phyloP scores from a whole-genome alignment of 2,888 invertebrate species.

The Melinaea marsaeus region DNA sequence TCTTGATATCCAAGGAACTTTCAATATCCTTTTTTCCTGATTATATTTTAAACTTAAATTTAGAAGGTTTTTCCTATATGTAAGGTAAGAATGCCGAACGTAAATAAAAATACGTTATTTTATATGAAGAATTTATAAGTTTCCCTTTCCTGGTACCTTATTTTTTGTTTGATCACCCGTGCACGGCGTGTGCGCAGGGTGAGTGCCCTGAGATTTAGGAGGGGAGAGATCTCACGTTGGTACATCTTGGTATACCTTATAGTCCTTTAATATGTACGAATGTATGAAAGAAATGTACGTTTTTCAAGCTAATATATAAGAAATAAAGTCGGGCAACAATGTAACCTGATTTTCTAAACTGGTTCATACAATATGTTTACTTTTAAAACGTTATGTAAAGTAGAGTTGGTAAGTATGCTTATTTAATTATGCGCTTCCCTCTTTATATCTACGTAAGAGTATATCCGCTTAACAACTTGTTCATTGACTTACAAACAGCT shows the following conservation, averaged over 20 bases:
- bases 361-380: slow-evolving; percentile 1
- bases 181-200: slow-evolving; percentile 20
- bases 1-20: too few species aligned
- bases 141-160: slow-evolving; percentile 1
- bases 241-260: slow-evolving; percentile 10
- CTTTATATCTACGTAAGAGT: background rate
- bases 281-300: too few species aligned
- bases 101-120: background rate
- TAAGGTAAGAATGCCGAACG: too few species aligned
- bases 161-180: slow-evolving; percentile 16
- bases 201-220: slow-evolving; percentile 16
- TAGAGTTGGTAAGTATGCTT: background rate
- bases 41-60: too few species aligned
- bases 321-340: background rate
- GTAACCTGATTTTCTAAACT: background rate
- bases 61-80: too few species aligned
- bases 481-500: background rate
- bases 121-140: background rate
- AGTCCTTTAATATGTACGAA: too few species aligned
- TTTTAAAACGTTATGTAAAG: slow-evolving; percentile 2
- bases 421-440: background rate
- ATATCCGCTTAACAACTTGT: background rate
- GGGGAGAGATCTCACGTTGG: slow-evolving; percentile 12
- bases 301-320: too few species aligned
- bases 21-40: too few species aligned